phyloP scores from a whole-genome alignment of 2,797 vertebrate genomes.

The Etheostoma nigrum region DNA sequence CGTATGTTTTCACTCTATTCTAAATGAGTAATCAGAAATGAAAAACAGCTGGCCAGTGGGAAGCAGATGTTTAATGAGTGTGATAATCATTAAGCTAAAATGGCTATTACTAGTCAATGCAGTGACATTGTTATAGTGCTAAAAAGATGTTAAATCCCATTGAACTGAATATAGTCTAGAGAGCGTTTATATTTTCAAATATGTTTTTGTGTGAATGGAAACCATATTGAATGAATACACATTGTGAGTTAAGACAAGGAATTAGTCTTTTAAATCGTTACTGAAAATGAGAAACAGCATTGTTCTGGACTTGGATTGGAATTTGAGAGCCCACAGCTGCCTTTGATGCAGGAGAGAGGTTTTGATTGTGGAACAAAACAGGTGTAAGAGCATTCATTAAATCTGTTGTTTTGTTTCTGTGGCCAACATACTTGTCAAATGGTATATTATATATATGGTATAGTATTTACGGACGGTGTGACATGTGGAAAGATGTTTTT shows the following conservation, averaged over 20 bases:
- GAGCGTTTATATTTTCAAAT: not conserved
- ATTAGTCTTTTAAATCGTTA: slow-evolving; percentile 51
- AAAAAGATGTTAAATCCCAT: slow-evolving; percentile 1
- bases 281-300: slow-evolving; percentile 26
- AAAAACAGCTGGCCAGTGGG: slow-evolving; percentile 45
- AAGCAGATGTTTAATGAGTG: slow-evolving; percentile 46
- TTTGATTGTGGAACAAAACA: slow-evolving; percentile 32
- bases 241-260: not conserved
- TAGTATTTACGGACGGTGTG: slow-evolving; percentile 27
- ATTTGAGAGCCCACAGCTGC: slow-evolving; percentile 8
- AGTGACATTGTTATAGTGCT: not conserved
- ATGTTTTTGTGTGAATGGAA: slow-evolving; percentile 20
- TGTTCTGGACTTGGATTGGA: slow-evolving; percentile 11
- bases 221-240: slow-evolving; percentile 39
- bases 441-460: too few species aligned
- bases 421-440: slow-evolving; percentile 26
- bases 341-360: slow-evolving; percentile 1
- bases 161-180: not conserved
- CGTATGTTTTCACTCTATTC: slow-evolving; percentile 36
- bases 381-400: slow-evolving; percentile 44
- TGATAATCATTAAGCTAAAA: slow-evolving; percentile 33
- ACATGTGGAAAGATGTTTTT: slow-evolving; percentile 51
- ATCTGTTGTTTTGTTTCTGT: slow-evolving; percentile 43
- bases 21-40: slow-evolving; percentile 44
- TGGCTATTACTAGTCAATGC: not conserved